These are phyloP conservation scores for Elysia crispata DNA, from an alignment of 2,888 invertebrate species.

Conservation along the genomic window DNA sequence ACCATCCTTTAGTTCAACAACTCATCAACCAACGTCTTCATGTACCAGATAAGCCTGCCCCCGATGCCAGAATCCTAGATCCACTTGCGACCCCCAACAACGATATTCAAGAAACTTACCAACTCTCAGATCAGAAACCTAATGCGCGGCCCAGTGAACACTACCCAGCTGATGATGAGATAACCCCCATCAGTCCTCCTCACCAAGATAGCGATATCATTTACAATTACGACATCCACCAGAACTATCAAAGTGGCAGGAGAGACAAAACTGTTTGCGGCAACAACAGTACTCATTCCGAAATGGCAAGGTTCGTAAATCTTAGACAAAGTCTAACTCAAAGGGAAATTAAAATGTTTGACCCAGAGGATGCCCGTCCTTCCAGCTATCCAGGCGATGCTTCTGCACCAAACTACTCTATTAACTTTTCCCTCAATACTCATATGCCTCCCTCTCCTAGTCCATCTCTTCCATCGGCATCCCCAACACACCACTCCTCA, in stretches of 20 bases:
- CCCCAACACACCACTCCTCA: slow-evolving; percentile 27
- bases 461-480: slow-evolving; percentile 44
- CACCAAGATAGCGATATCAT: background rate
- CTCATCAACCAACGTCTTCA: slow-evolving; percentile 47
- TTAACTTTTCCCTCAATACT: background rate
- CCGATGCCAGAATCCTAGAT: slow-evolving; percentile 6
- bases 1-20: slow-evolving; percentile 48
- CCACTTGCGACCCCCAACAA: background rate
- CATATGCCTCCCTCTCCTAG: slow-evolving; percentile 49
- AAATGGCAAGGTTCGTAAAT: too few species aligned
- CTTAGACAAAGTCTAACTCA: too few species aligned
- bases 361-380: background rate
- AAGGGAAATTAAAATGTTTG: background rate
- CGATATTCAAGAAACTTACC: background rate
- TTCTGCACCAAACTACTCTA: background rate
- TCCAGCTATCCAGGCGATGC: background rate
- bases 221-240: background rate
- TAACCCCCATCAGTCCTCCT: background rate
- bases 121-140: background rate
- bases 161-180: background rate
- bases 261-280: too few species aligned
- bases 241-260: background rate
- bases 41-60: slow-evolving; percentile 33
- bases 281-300: background rate
- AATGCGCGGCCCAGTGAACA: background rate